phyloP scores from a whole-genome alignment of 2,113 vertebrate species.

The Morone chrysops region DNA sequence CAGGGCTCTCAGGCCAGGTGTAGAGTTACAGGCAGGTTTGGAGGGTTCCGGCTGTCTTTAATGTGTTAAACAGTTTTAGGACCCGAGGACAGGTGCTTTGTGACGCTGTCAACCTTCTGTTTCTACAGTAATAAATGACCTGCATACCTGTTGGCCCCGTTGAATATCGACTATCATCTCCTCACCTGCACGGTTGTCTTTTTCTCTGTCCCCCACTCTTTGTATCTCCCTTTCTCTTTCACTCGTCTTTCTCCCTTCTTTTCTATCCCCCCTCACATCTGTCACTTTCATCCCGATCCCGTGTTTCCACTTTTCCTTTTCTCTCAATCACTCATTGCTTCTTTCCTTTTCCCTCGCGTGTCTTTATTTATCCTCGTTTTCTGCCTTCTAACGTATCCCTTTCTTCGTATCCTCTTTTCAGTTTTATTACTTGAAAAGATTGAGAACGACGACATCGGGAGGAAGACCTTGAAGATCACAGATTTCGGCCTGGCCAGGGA shows the following conservation, averaged over 20 bases:
- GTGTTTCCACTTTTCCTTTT: slow-evolving; percentile 29
- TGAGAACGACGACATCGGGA: slow-evolving; percentile 91
- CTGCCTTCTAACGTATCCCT: not conserved
- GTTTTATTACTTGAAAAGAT: slow-evolving; percentile 96
- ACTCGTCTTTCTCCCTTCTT: slow-evolving; percentile 1
- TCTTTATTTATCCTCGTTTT: not conserved
- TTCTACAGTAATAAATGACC: slow-evolving; percentile 68
- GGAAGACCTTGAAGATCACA: slow-evolving; percentile 89
- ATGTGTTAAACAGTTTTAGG: slow-evolving; percentile 70
- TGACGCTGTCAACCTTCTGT: slow-evolving; percentile 71
- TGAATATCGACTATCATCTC: slow-evolving; percentile 68
- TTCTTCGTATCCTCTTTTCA: slow-evolving; percentile 55
- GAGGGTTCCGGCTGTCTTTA: slow-evolving; percentile 60
- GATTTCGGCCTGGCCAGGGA: slow-evolving; percentile 88
- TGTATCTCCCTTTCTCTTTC: slow-evolving; percentile 38
- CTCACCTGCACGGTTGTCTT: slow-evolving; percentile 32
- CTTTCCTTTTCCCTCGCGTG: not conserved
- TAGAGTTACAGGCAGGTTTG: slow-evolving; percentile 63
- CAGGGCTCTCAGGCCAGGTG: slow-evolving; percentile 48
- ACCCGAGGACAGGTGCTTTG: slow-evolving; percentile 76
- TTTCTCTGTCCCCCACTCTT: slow-evolving; percentile 30
- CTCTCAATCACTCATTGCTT: slow-evolving; percentile 12
- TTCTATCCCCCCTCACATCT: slow-evolving; percentile 9
- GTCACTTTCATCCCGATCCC: slow-evolving; percentile 21
- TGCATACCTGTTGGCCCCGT: slow-evolving; percentile 57